Base-by-base conservation (phyloP, 2,113 vertebrate species). In the Cyprinodon variegatus region DNA sequence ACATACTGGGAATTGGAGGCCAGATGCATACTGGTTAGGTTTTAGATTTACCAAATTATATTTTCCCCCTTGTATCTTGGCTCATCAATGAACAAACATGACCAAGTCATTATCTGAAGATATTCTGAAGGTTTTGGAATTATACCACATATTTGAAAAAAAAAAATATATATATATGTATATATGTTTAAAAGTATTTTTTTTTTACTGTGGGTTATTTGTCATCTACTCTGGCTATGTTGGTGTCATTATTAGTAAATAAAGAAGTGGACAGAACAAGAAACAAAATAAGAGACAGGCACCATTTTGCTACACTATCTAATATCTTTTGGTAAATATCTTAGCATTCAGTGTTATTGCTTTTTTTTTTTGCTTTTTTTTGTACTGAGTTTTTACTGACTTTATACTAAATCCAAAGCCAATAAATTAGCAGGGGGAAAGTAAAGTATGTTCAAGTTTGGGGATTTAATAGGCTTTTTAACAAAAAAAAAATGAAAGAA, bases 331-430 rank as follows among this genome's bases (percentile, higher is more conserved):
- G 57, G 64, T 46, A 64, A 53, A 20, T 72, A 70, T 83, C 59
- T 72, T 80, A 63, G 29, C 29, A 69, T 72, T 81, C 84, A 78
- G 72, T 74, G 65, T 76, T 75, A 65, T 71, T 84, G 65, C 60
- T 15, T 88, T 84, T 82, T 80, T 76, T 4, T 40, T 38, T 15
- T 65, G 36, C 77, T 63, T 74, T 13, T 76, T 77, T 69, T 61
- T 69, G 71, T 74, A 69, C 29, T 53, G 17, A 80, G n/a, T 86
- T 84, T 66, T 38, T 68, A 14, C 37, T 39, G n/a, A n/a, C 53
- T 78, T 79, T 69, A 45, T 76, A 79, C 74, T 68, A 65, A 90
- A 90, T 78, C 11, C 75, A 76, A 82, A 86, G 83, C 4, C n/a
- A 61, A 61, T 40, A 61, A 78, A 75, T 72, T 69, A 67, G 76